Evolutionary conservation across 2,888 invertebrate genomes (phyloP), one percentile per base, ranked within the genome.

Genomic region (Ferrisia virgata): DNA sequence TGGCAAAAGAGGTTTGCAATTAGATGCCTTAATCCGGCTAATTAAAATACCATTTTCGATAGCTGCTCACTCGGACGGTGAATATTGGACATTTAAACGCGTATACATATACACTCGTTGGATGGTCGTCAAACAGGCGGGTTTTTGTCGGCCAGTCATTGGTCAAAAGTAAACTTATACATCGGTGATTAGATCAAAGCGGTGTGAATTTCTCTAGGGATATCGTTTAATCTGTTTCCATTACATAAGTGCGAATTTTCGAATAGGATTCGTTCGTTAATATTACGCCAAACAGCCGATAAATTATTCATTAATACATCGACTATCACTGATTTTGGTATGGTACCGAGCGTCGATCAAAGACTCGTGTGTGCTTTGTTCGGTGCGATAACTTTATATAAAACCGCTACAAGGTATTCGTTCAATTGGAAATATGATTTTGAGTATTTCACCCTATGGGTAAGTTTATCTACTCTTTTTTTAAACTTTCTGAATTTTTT

Each of bases 211-310:
- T 72, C 72, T 72, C 72, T 72, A 33, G 72, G 72, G 72, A 72
- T 72, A 72, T 72, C 6, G 72, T 72, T 72, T 72, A 72, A 72
- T 72, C 72, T 72, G 72, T 72, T 72, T 72, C 72, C 72, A 72
- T 72, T 72, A 72, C 72, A 33, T 36, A 36, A 72, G 72, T 36
- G 33, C n/a, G 36, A 72, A 72, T 72, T 72, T 72, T 72, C 31
- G 33, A 72, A 33, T 72, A 33, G 33, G 28, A 72, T 72, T 72
- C 72, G 72, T 72, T 72, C 72, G 72, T 36, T 36, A 33, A 72
- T 72, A 72, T 72, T 36, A 18, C 33, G 72, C 72, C 72, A 72
- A 72, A 72, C 33, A 72, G 33, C 33, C 8, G 72, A 72, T 72
- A 72, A 72, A 72, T 72, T 72, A 72, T 72, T 72, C 72, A 72